phyloP scores from a whole-genome alignment of 2,888 invertebrate species.

The Drosophila pseudotakahashii region DNA sequence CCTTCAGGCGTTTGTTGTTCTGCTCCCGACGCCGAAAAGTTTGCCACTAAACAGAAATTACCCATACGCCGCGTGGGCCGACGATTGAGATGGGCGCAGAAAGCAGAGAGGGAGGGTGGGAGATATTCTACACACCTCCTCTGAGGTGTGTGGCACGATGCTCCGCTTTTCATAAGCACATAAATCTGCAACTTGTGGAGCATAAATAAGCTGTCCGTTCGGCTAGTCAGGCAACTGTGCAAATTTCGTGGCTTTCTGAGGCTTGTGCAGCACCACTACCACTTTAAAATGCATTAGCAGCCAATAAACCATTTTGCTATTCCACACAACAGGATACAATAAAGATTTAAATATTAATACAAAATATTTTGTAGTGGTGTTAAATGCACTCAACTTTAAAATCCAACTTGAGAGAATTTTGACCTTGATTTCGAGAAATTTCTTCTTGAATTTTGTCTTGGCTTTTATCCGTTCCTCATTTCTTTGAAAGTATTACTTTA shows the following conservation, averaged over 20 bases:
- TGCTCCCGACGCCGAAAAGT: conserved; percentile 61
- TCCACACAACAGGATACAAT: not conserved
- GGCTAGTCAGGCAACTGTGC: conserved; percentile 9
- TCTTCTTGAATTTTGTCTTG: no score
- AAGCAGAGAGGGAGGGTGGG: not conserved
- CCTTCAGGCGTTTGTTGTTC: conserved; percentile 71
- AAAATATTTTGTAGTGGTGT: no score
- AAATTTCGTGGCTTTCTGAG: conserved; percentile 30
- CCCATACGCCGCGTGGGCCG: conserved; percentile 72
- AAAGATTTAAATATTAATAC: not conserved
- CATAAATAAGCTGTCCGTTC: conserved; percentile 60
- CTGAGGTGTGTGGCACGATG: conserved; percentile 35
- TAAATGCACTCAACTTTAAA: not conserved
- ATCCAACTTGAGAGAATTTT: no score
- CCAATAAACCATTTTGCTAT: conserved; percentile 55
- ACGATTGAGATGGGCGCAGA: conserved; percentile 58
- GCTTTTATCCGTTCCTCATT: no score
- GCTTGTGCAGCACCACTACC: conserved; percentile 43
- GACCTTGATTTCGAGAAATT: no score
- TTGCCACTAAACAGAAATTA: conserved; percentile 71
- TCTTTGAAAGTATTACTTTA: no score
- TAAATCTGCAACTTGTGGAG: conserved; percentile 67
- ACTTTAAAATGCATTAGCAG: conserved; percentile 64
- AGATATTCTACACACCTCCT: not conserved
- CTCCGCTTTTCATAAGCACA: conserved; percentile 60